These are phyloP conservation scores for Numenius phaeopus DNA, from an alignment of 2,797 vertebrate species.

Conservation along the genomic window DNA sequence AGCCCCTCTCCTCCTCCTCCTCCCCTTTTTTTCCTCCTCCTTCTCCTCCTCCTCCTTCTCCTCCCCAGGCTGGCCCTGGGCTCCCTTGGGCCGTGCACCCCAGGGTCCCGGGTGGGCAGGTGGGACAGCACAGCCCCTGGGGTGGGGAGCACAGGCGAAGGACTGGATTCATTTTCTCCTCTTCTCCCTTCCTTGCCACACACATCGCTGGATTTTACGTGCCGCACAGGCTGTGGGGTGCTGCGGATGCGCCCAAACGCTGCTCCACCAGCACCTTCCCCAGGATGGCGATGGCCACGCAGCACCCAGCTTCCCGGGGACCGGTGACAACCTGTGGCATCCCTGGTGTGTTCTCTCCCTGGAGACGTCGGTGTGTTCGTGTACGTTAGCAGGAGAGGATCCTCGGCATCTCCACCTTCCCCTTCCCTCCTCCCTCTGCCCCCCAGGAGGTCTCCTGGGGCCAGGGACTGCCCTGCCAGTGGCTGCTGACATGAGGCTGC, in stretches of 20 bases:
- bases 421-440: neutral
- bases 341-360: rapidly evolving
- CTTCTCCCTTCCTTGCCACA: rapidly evolving
- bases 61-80: neutral
- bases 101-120: neutral
- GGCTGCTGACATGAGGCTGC: neutral
- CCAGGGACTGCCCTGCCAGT: no score
- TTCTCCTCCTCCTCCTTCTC: neutral
- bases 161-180: neutral
- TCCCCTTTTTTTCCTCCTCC: neutral
- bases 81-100: neutral
- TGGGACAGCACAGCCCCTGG: neutral
- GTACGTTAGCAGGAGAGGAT: neutral
- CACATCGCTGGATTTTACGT: rapidly evolving
- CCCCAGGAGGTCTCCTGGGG: rapidly evolving
- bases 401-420: rapidly evolving
- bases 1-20: neutral
- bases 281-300: rapidly evolving
- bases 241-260: rapidly evolving
- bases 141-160: rapidly evolving
- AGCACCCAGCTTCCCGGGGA: rapidly evolving
- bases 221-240: rapidly evolving
- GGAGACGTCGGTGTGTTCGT: rapidly evolving
- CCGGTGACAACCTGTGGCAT: neutral
- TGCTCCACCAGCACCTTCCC: rapidly evolving